Evolutionary conservation across 1,140 invertebrate species (phyloP), one percentile per base, ranked within the genome.

Genomic region (Helicoverpa armigera): DNA sequence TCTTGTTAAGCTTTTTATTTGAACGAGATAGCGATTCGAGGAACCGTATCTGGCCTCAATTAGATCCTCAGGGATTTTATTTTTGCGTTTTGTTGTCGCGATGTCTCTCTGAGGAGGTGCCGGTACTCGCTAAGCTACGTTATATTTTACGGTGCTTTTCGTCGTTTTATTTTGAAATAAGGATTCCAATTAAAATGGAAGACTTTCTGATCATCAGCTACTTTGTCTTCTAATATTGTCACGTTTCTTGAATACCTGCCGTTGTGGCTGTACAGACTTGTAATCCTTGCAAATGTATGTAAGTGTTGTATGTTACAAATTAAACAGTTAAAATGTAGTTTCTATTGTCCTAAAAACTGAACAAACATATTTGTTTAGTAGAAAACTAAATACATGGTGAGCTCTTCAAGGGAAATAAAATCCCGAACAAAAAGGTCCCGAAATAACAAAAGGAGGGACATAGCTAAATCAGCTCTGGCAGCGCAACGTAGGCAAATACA

Each of bases 1-100:
- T 53, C 50, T 53, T 72, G 69, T 31, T 72, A 72, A 72, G 69
- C 69, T 72, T 72, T 72, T 72, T 72, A 72, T 72, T 54, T 53
- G 48, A 72, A 72, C 18, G 69, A 69, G 65, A 72, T 72, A 72
- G 50, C 69, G 23, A 13, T 51, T 72, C 69, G 50, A 53, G 69
- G 50, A 72, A 54, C 69, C 50, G 48, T 54, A 29, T 72, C 69
- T 29, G 50, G 18, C 48, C 18, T 72, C 53, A 72, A 72, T 72
- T 72, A 53, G 69, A 72, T 75, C 31, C 56, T 50, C 63, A n/a
- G 13, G 56, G 53, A 61, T 72, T 79, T 72, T 79, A 48, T 50
- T 51, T 31, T 78, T 65, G 13, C 16, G 31, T 69, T 69, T 61
- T 14, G 13, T 79, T 67, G 50, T 54, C 13, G 16, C n/a, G n/a